Percentiles rank a stretch among this genome's conserved stretches.
phyloP scores from a whole-genome alignment of 2,113 vertebrate species.

The Callorhinus ursinus region DNA sequence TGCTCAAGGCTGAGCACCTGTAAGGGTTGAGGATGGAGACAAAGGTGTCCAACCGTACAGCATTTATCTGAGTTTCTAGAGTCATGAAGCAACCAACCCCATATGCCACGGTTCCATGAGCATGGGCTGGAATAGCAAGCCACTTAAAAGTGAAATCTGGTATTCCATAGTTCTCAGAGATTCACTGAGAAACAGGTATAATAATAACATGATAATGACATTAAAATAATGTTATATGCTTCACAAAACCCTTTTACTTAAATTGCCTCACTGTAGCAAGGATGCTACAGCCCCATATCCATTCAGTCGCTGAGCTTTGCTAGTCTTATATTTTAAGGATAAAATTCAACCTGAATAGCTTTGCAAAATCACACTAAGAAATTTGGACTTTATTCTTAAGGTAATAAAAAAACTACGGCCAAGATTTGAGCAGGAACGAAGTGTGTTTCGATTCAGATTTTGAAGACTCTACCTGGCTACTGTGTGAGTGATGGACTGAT shows the following conservation, averaged over 20 bases:
- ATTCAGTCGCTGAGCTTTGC: neutral
- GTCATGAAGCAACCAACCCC: neutral
- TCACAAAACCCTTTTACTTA: neutral
- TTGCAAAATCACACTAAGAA: neutral
- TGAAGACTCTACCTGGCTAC: neutral
- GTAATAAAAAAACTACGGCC: constrained; percentile 10
- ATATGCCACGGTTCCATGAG: neutral
- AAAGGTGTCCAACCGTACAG: neutral
- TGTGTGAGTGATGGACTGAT: neutral
- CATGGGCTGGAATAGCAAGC: neutral
- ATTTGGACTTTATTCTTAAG: neutral
- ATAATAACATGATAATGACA: neutral
- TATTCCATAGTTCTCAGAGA: neutral
- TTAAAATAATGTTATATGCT: neutral
- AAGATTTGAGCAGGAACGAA: neutral
- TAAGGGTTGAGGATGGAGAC: neutral
- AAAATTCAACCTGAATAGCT: neutral
- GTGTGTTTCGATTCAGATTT: neutral
- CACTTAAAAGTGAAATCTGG: neutral
- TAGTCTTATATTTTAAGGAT: neutral
- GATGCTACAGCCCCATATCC: neutral
- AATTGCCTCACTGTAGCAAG: neutral
- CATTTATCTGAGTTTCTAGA: neutral
- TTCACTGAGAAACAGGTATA: neutral
- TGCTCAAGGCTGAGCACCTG: neutral